Evolutionary conservation across 2,797 vertebrate genomes (phyloP).

Genomic region (Notolabrus celidotus): DNA sequence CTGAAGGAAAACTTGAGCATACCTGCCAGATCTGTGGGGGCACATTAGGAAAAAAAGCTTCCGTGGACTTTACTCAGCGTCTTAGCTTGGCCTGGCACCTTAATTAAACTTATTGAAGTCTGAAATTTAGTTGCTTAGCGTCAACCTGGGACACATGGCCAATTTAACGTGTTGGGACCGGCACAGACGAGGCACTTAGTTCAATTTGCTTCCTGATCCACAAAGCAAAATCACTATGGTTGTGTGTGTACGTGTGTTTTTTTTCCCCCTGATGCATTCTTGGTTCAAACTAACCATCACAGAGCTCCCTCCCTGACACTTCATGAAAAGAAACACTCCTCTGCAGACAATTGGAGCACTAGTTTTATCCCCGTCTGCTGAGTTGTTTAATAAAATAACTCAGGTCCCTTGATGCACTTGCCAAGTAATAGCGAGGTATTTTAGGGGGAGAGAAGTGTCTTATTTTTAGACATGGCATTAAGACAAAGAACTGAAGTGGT

Average conservation of each 20-base stretch:
- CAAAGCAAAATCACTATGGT: neutral
- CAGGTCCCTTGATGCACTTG: conserved; percentile 3
- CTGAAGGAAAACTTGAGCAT: neutral
- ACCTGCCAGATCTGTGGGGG: neutral
- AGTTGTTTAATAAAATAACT: conserved; percentile 4
- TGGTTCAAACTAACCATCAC: too few relatives aligned
- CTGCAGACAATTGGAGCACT: neutral
- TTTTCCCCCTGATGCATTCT: neutral
- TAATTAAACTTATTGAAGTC: conserved; percentile 32
- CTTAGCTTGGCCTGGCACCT: neutral
- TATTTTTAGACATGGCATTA: conserved; percentile 43
- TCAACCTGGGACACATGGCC: conserved; percentile 29
- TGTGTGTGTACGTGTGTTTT: neutral
- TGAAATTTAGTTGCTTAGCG: conserved; percentile 26
- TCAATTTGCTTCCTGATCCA: conserved; percentile 16
- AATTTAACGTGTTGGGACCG: conserved; percentile 21
- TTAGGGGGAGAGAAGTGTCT: neutral
- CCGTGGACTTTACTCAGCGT: neutral
- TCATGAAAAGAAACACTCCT: conserved; percentile 2
- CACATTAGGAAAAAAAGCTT: conserved; percentile 1
- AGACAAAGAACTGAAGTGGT: conserved; percentile 15
- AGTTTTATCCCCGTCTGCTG: neutral
- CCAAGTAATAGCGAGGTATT: conserved; percentile 7
- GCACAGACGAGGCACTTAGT: neutral
- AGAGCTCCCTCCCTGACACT: too few relatives aligned